Evolutionary conservation across 2,113 vertebrate genomes (phyloP).

Genomic region (Chaetorhynchus papuensis): DNA sequence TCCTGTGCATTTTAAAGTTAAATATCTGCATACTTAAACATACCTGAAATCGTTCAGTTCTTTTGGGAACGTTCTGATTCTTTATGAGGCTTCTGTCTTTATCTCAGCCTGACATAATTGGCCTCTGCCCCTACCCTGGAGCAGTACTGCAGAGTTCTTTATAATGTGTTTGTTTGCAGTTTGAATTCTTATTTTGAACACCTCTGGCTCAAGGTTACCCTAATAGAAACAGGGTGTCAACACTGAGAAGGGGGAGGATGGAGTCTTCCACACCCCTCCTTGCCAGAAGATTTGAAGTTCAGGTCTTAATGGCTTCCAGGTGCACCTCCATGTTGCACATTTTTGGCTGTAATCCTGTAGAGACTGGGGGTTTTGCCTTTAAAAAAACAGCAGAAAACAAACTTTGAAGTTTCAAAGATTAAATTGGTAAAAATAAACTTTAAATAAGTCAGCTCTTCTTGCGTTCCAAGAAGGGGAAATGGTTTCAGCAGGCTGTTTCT

Average conservation of each 20-base stretch:
- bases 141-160: slow-evolving; percentile 37
- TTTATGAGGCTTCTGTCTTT: slow-evolving; percentile 9
- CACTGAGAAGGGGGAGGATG: background rate
- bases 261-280: background rate
- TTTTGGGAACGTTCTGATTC: background rate
- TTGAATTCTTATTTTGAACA: slow-evolving; percentile 55
- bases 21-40: background rate
- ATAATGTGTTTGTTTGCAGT: slow-evolving; percentile 61
- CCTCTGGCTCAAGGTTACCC: slow-evolving; percentile 63
- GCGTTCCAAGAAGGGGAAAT: slow-evolving; percentile 45
- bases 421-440: slow-evolving; percentile 66
- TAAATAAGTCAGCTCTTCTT: slow-evolving; percentile 11
- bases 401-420: slow-evolving; percentile 67
- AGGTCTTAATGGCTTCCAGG: slow-evolving; percentile 73
- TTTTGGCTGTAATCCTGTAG: slow-evolving; percentile 47
- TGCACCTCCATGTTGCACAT: slow-evolving; percentile 50
- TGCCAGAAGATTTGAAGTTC: slow-evolving; percentile 50
- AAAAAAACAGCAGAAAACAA: slow-evolving; percentile 61
- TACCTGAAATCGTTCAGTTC: background rate
- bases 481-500: slow-evolving; percentile 17
- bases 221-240: slow-evolving; percentile 54
- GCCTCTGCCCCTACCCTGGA: slow-evolving; percentile 31
- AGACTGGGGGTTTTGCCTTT: slow-evolving; percentile 62
- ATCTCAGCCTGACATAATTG: slow-evolving; percentile 18
- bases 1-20: background rate